Evolutionary conservation across 1,140 invertebrate genomes (phyloP).

Genomic region (Magallana ariakensis): DNA sequence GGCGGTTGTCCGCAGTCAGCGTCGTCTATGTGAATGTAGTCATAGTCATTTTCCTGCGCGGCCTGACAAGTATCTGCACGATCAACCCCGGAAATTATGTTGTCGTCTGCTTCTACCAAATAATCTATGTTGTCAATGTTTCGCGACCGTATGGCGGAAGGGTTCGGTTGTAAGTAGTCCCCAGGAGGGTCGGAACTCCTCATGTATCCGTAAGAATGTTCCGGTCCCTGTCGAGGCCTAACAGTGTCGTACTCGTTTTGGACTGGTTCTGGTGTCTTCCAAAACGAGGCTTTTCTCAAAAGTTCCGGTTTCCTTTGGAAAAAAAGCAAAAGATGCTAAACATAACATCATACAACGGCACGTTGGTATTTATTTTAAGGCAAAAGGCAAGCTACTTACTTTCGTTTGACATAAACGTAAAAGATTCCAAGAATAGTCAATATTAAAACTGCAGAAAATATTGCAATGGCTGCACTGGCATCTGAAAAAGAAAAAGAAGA

Average conservation of each 20-base stretch:
- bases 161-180: conserved; percentile 3
- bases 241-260: conserved; percentile 15
- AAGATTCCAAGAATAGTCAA: neutral
- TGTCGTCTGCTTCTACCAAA: conserved; percentile 13
- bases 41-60: neutral
- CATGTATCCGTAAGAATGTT: conserved; percentile 19
- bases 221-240: neutral
- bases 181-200: neutral
- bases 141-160: conserved; percentile 9
- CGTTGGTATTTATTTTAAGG: no score
- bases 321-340: no score
- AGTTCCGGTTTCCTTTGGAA: neutral
- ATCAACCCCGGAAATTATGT: neutral
- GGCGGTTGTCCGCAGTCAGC: neutral
- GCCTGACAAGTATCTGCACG: neutral
- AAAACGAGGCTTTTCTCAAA: neutral
- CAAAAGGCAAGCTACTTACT: neutral
- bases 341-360: no score
- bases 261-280: neutral
- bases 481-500: neutral
- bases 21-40: conserved; percentile 6
- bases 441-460: neutral
- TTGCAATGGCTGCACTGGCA: neutral
- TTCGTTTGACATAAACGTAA: neutral
- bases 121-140: conserved; percentile 31